Base-by-base conservation (phyloP, 1,140 invertebrate species). In the Metopolophium dirhodum region DNA sequence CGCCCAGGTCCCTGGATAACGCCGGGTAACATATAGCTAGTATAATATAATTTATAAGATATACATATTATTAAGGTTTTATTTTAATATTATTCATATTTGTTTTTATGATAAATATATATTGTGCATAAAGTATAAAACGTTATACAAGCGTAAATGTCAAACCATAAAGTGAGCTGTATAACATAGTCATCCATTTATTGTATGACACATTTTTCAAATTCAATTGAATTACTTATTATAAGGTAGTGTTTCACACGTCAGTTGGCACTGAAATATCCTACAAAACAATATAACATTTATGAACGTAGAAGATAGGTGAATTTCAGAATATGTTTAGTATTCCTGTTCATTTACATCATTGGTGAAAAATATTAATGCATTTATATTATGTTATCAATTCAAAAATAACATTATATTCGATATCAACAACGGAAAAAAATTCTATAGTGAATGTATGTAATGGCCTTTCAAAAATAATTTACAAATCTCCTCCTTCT, bases 61-160 rank as follows among this genome's bases (percentile, higher is more conserved):
- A 68, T n/a, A 14, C 49, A 68, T 68, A 68, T 68, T 68, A 1
- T 68, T n/a, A 14, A n/a, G 26, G 30, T 61, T 61, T 30, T 30
- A 30, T 61, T 9, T 30, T 61, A 61, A 61, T 61, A 61, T 61
- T 0, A 61, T 22, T 61, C 26, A 11, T 61, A 61, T 61, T 30
- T 61, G 26, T 68, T 30, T 61, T 68, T 68, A 68, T 68, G 61
- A 68, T 68, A 14, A 68, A 68, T 68, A 68, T 30, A 23, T 77
- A 77, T 77, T 77, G 4, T 77, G 61, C n/a, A 77, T 77, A 77
- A 77, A 77, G n/a, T 77, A 77, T 77, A 77, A 77, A 77, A 77
- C 4, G n/a, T 77, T 77, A 41, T 41, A 35, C 11, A n/a, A 18
- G 14, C n/a, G 14, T n/a, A n/a, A n/a, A 77, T 77, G 61, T 77